These are phyloP conservation scores for Selene dorsalis DNA, from an alignment of 2,797 vertebrate genomes.

Conservation along the genomic window DNA sequence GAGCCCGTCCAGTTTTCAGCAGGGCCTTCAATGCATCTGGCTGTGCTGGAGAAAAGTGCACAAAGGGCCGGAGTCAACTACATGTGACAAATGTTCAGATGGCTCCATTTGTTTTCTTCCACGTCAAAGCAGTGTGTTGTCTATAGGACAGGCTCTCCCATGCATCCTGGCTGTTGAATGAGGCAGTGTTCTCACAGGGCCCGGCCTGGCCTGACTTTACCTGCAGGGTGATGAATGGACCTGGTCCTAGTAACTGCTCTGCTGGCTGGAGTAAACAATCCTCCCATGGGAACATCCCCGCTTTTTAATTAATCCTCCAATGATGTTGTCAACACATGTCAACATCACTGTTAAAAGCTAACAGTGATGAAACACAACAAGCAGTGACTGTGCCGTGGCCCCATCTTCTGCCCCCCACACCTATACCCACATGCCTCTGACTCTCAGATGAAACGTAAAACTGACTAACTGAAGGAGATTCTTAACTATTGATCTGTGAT, in stretches of 20 bases:
- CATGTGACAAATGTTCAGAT: slow-evolving; percentile 61
- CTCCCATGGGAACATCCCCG: slow-evolving; percentile 8
- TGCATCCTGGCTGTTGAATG: slow-evolving; percentile 42
- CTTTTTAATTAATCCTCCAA: not conserved
- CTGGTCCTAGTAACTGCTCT: slow-evolving; percentile 32
- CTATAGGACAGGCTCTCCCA: slow-evolving; percentile 35
- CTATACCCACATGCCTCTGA: no score
- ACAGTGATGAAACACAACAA: not conserved
- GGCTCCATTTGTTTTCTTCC: slow-evolving; percentile 44
- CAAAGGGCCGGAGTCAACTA: slow-evolving; percentile 51
- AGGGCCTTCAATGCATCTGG: slow-evolving; percentile 24
- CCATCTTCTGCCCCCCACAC: no score
- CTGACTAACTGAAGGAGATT: no score
- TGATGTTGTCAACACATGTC: not conserved
- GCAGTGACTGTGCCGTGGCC: not conserved
- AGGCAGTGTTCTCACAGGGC: slow-evolving; percentile 38
- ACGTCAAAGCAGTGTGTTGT: slow-evolving; percentile 32
- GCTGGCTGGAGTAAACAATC: slow-evolving; percentile 37
- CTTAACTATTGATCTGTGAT: no score
- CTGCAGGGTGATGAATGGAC: slow-evolving; percentile 49
- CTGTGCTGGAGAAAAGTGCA: slow-evolving; percentile 32
- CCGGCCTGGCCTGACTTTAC: slow-evolving; percentile 28
- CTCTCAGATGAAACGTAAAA: no score
- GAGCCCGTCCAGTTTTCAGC: slow-evolving; percentile 21
- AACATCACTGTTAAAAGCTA: not conserved